phyloP scores from a whole-genome alignment of 2,888 invertebrate genomes.

The Ferrisia virgata region DNA sequence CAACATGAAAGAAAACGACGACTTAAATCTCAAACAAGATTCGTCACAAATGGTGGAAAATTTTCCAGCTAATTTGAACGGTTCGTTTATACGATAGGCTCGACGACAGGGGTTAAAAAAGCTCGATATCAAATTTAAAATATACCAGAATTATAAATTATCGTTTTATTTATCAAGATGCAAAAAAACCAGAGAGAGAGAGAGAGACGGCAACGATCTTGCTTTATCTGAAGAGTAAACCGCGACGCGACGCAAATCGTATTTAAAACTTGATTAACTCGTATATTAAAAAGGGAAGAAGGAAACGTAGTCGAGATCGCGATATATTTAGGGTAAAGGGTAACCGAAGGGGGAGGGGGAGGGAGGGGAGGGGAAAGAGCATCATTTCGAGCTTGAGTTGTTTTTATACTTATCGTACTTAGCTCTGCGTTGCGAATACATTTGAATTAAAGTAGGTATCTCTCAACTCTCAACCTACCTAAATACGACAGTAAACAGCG shows the following conservation, averaged over 20 bases:
- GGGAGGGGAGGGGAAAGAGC: background rate
- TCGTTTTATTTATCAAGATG: background rate
- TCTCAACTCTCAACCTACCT: too few relatives aligned
- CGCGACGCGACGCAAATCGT: slow-evolving; percentile 26
- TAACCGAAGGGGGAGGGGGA: background rate
- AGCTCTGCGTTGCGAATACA: background rate
- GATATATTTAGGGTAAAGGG: too few relatives aligned
- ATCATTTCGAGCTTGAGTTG: slow-evolving; percentile 13
- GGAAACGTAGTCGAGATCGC: too few relatives aligned
- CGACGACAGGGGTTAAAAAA: background rate
- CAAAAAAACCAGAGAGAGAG: too few relatives aligned
- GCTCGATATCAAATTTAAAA: slow-evolving; percentile 6
- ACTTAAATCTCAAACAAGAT: too few relatives aligned
- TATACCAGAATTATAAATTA: slow-evolving; percentile 13
- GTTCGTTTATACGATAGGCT: background rate
- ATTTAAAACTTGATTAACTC: slow-evolving; percentile 20
- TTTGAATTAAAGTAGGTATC: background rate
- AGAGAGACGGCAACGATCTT: background rate
- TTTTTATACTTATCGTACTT: background rate
- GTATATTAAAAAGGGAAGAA: background rate
- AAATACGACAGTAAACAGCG: too few relatives aligned
- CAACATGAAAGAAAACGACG: too few relatives aligned
- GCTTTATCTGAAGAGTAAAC: too few relatives aligned
- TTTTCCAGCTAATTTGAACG: background rate
- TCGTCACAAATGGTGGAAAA: too few relatives aligned